Percentiles rank a stretch among this genome's conserved stretches.
These are phyloP conservation scores for Drosophila nr. fundita DNA, from an alignment of 2,888 invertebrate species.

Conservation along the genomic window DNA sequence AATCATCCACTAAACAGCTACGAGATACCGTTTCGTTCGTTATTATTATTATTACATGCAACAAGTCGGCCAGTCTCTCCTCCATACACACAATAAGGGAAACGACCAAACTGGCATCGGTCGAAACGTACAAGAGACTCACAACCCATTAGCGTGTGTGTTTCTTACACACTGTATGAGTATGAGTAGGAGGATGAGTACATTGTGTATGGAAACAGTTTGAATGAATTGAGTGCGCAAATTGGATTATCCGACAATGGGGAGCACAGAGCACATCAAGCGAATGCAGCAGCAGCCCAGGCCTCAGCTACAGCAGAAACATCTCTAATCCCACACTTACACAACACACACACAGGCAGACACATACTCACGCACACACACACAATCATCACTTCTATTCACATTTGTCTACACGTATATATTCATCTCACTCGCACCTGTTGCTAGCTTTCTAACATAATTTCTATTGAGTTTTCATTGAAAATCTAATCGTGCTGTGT, in stretches of 20 bases:
- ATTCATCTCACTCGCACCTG: slow-evolving; percentile 65
- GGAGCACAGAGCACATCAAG: slow-evolving; percentile 50
- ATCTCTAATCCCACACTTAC: slow-evolving; percentile 66
- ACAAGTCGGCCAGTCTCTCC: slow-evolving; percentile 56
- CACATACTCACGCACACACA: slow-evolving; percentile 17
- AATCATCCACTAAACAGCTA: slow-evolving; percentile 84
- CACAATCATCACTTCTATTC: slow-evolving; percentile 8
- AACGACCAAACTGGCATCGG: slow-evolving; percentile 16
- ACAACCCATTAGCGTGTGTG: slow-evolving; percentile 20
- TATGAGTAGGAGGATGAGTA: not conserved
- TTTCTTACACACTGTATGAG: slow-evolving; percentile 4
- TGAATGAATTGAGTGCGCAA: slow-evolving; percentile 49
- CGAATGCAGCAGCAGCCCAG: slow-evolving; percentile 46
- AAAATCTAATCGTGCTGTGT: slow-evolving; percentile 80
- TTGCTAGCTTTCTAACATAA: slow-evolving; percentile 72
- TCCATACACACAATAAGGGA: slow-evolving; percentile 38
- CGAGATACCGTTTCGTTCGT: slow-evolving; percentile 80
- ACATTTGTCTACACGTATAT: slow-evolving; percentile 36
- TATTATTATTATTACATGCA: slow-evolving; percentile 81
- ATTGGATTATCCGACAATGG: slow-evolving; percentile 71
- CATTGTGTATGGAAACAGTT: slow-evolving; percentile 12
- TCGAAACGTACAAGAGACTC: slow-evolving; percentile 8
- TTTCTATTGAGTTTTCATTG: slow-evolving; percentile 83
- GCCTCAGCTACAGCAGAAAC: slow-evolving; percentile 30
- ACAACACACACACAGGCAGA: slow-evolving; percentile 5